phyloP scores from a whole-genome alignment of 35 echinoderm and acorn worm species.

The Ophioderma brevispina region DNA sequence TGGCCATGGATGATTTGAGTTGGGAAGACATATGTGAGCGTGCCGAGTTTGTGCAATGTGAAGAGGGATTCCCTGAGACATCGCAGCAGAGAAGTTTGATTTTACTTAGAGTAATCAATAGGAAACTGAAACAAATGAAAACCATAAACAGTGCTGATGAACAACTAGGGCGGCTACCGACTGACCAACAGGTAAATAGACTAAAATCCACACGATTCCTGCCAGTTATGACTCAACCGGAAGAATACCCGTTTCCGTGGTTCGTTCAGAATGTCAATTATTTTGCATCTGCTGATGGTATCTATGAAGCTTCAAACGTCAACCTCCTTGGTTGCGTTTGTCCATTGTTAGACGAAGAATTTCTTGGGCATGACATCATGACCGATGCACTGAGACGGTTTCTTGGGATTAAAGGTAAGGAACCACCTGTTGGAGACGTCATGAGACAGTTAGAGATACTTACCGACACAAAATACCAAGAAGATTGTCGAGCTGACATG shows the following conservation, averaged over 20 bases:
- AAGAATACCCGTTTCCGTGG: background rate
- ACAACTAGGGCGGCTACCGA: background rate
- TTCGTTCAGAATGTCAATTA: background rate
- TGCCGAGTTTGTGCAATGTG: background rate
- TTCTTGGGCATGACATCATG: background rate
- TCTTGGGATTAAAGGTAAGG: background rate
- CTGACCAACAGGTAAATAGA: background rate
- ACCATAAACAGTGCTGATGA: background rate
- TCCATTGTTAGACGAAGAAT: background rate
- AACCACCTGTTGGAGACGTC: background rate
- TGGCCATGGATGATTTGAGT: background rate
- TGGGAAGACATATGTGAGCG: conserved; percentile 27
- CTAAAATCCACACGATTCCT: background rate
- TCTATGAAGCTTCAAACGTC: background rate
- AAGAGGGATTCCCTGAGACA: background rate
- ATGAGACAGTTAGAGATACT: background rate
- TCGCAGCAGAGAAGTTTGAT: background rate
- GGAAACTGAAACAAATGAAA: background rate
- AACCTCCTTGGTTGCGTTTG: background rate
- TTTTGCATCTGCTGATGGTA: background rate
- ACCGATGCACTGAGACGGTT: background rate
- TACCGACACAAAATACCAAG: background rate
- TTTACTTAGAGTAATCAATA: background rate
- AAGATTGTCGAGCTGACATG: background rate
- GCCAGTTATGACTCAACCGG: background rate